Evolutionary conservation across 1,140 invertebrate species (phyloP), one percentile per base, ranked within the genome.

Genomic region (Calycopis cecrops): DNA sequence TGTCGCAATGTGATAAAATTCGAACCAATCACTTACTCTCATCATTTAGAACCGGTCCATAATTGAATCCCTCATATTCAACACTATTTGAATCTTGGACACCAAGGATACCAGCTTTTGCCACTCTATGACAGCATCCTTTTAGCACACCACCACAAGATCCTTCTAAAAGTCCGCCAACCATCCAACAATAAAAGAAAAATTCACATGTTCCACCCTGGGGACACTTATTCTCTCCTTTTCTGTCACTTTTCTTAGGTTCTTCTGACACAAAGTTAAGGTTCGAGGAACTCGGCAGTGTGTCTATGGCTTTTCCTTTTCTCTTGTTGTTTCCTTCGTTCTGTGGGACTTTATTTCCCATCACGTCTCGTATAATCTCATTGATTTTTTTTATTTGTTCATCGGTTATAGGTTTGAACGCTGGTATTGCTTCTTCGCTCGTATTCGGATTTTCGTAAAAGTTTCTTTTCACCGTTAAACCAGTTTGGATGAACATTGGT

Each of bases 111-210:
- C 92, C 91, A 61, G 91, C 91, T 86, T 93, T 94, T 59, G 91
- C 91, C 69, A 92, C 91, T 80, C 93, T 92, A 73, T 94, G 93
- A 86, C 96, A 98, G 90, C 96, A 97, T 59, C 94, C 95, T 75
- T 93, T 94, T 63, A 98, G 90, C 72, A 97, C 90, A 57, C 93
- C 91, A 69, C 94, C 93, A 85, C 96, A 97, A 69, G 93, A 91
- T 69, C 94, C 94, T 73, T 96, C 94, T 70, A 97, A 90, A 59
- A 96, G 90, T 58, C 96, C 96, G 60, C 95, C 95, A 44, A 93
- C 91, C 90, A 97, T 92, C 96, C 96, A 97, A 88, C 96, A 97
- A 76, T 94, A 92, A 65, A 97, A 89, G 90, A 97, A 97, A 89
- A 97, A 97, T 88, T 97, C 95, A 84, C 96, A 98, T 63, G 91